Evolutionary conservation across 2,888 invertebrate genomes (phyloP), one percentile per base, ranked within the genome.

Genomic region (Thumatha senex): DNA sequence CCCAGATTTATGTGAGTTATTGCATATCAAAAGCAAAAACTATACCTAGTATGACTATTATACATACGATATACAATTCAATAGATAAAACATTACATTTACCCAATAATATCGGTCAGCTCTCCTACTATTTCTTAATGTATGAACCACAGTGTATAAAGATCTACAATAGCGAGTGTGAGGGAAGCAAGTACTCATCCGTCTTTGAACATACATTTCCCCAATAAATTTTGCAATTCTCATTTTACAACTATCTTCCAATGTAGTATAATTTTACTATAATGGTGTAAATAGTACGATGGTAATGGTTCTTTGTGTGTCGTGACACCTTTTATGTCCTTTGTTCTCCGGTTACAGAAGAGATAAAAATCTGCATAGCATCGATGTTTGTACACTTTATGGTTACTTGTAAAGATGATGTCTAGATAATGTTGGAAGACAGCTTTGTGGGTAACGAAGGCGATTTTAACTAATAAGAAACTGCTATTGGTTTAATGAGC

Each of bases 281-380:
- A 63, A 46, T n/a, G n/a, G n/a, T n/a, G n/a, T n/a, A n/a, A n/a
- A n/a, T n/a, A n/a, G n/a, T n/a, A n/a, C 52, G 36, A 67, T 61
- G 57, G 53, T 60, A 61, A 61, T 67, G 51, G 53, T 36, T 50
- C 36, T 50, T 51, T 55, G 49, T 54, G 51, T 57, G 49, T 33
- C 36, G n/a, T 39, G 53, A 40, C 49, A 51, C 45, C 15, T 66
- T 65, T 68, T 61, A 66, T 66, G 48, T 55, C 48, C 63, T 69
- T 70, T 67, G 67, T 67, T 70, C 58, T 70, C 58, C 48, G 51
- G 61, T 67, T 58, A 58, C 70, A 61, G 40, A 0, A 12, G 40
- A 59, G 67, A 67, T 67, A 57, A 58, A 51, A 54, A 67, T 67
- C 67, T 61, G 60, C 61, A 63, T 59, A 67, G 44, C 58, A 48